Percentiles rank a stretch among this genome's conserved stretches.
Evolutionary conservation across 1,140 invertebrate species (phyloP).

Genomic region (Lordiphosa stackelbergi): DNA sequence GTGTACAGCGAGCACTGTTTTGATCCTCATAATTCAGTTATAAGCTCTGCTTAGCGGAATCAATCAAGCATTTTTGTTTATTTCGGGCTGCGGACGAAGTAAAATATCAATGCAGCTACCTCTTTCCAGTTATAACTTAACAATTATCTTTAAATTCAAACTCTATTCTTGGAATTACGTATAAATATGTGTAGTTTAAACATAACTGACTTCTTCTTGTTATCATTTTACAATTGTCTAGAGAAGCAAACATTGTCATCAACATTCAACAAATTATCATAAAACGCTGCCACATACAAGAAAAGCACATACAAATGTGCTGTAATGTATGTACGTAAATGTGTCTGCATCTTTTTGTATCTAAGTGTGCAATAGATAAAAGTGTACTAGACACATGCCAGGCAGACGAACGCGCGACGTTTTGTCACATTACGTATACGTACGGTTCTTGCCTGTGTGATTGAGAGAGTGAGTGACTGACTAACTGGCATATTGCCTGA

Average conservation of each 20-base stretch:
- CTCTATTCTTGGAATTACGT: no score
- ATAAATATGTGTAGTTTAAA: no score
- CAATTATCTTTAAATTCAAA: no score
- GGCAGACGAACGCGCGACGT: slow-evolving; percentile 28
- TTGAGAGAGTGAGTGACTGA: slow-evolving; percentile 49
- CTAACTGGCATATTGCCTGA: slow-evolving; percentile 65
- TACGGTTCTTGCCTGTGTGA: slow-evolving; percentile 32
- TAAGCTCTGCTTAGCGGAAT: no score
- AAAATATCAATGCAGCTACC: no score
- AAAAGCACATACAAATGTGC: slow-evolving; percentile 30
- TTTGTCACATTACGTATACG: slow-evolving; percentile 72
- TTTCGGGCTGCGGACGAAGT: no score
- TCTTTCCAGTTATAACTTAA: no score
- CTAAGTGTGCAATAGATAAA: slow-evolving; percentile 42
- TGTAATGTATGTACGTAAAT: not conserved
- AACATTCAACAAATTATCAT: slow-evolving; percentile 61
- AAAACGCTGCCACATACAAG: slow-evolving; percentile 47
- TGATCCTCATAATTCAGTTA: no score
- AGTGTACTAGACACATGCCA: slow-evolving; percentile 34
- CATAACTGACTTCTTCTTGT: slow-evolving; percentile 16
- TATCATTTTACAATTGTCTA: slow-evolving; percentile 34
- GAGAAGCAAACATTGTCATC: slow-evolving; percentile 32
- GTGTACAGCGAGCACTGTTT: no score
- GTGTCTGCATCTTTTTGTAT: slow-evolving; percentile 21
- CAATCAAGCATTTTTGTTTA: no score